phyloP scores from a whole-genome alignment of 2,888 invertebrate genomes.

The Muscina levida region DNA sequence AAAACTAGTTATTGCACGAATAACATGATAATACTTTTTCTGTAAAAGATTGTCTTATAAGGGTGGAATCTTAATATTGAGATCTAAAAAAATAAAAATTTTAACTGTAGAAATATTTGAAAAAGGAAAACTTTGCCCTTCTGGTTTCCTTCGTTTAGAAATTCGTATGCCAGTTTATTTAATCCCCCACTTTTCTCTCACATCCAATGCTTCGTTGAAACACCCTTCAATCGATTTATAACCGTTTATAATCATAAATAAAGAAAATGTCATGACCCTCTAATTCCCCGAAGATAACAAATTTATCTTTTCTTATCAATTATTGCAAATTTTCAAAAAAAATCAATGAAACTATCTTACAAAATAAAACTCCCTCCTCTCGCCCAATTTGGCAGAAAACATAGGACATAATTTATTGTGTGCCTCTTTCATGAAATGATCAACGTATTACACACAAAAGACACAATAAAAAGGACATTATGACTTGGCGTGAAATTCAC shows the following conservation, averaged over 20 bases:
- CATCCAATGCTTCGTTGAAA: too few relatives aligned
- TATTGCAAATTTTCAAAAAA: slow-evolving; percentile 23
- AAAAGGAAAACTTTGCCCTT: too few relatives aligned
- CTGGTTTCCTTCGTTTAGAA: too few relatives aligned
- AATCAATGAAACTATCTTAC: slow-evolving; percentile 22
- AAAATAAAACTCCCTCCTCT: slow-evolving; percentile 57
- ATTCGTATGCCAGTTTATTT: too few relatives aligned
- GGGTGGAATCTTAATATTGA: too few relatives aligned
- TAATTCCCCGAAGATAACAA: slow-evolving; percentile 29
- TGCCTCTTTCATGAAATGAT: slow-evolving; percentile 24
- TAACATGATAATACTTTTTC: too few relatives aligned
- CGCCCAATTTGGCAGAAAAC: neutral
- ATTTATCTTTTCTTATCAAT: slow-evolving; percentile 24
- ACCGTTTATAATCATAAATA: slow-evolving; percentile 35
- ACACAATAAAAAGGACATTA: slow-evolving; percentile 57
- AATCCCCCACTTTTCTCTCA: too few relatives aligned
- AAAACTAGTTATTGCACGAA: too few relatives aligned
- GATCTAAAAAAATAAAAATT: too few relatives aligned
- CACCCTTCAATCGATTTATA: neutral
- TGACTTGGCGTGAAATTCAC: slow-evolving; percentile 63
- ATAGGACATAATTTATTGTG: slow-evolving; percentile 14
- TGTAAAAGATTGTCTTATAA: too few relatives aligned
- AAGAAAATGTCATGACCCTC: slow-evolving; percentile 30
- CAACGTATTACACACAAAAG: slow-evolving; percentile 10
- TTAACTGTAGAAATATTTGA: too few relatives aligned